A percentile compares a stretch with the other conserved stretches of the same genome.
Conservation (phyloP, 2,113 vertebrate genomes). For the Crotophaga sulcirostris region DNA sequence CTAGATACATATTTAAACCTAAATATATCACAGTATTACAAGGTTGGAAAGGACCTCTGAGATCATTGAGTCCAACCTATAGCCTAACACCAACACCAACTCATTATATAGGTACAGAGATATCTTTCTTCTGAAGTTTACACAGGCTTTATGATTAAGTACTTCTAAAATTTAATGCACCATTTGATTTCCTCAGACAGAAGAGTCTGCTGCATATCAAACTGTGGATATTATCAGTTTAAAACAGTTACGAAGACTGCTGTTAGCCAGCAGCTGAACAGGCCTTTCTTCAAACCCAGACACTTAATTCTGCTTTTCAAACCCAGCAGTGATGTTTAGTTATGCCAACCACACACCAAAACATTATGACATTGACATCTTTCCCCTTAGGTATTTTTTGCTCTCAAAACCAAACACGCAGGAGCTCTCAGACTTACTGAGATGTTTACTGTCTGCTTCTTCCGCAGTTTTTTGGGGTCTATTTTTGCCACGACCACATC, state of each 20-base stretch:
- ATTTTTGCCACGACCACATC: slow-evolving; percentile 96
- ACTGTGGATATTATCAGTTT: background rate
- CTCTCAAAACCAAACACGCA: background rate
- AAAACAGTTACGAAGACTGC: background rate
- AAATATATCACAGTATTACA: too few relatives aligned
- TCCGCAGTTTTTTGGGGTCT: slow-evolving; percentile 93
- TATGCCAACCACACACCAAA: background rate
- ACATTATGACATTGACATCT: background rate
- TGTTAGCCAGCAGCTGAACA: background rate
- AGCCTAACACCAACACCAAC: too few relatives aligned
- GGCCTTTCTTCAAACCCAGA: background rate
- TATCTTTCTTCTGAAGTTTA: background rate
- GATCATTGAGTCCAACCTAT: too few relatives aligned
- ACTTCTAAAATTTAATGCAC: background rate
- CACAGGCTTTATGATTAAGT: background rate
- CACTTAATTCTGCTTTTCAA: background rate
- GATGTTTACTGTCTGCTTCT: slow-evolving; percentile 87
- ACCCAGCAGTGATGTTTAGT: background rate
- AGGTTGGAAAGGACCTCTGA: too few relatives aligned
- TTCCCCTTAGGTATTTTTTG: fast-evolving
- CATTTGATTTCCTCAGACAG: background rate
- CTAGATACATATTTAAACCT: background rate
- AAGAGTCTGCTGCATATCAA: background rate
- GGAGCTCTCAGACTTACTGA: slow-evolving; percentile 81
- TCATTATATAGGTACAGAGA: background rate